Evolutionary conservation across 2,113 vertebrate genomes (phyloP).

Genomic region (Myocastor coypus): DNA sequence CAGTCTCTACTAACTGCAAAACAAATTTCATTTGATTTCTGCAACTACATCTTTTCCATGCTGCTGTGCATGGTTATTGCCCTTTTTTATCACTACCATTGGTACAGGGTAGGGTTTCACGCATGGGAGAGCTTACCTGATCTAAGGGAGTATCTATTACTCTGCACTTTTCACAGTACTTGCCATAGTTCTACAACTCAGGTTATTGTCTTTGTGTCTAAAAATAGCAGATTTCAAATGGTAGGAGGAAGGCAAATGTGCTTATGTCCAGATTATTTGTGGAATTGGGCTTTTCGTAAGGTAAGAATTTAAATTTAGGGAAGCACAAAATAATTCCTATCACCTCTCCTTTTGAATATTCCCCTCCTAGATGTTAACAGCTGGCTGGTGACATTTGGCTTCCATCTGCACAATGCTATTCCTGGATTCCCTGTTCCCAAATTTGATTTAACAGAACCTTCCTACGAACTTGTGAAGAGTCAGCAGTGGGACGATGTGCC

Average conservation of each 20-base stretch:
- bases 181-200: not conserved
- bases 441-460: slow-evolving; percentile 95
- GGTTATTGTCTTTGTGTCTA: not conserved
- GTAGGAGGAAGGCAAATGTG: not conserved
- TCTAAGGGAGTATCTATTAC: not conserved
- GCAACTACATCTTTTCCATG: not conserved
- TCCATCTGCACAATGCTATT: slow-evolving; percentile 99
- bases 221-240: not conserved
- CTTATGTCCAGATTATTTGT: not conserved
- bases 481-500: slow-evolving; percentile 97
- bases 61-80: too few relatives aligned
- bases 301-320: not conserved
- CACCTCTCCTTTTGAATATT: slow-evolving; percentile 37
- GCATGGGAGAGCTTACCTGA: not conserved
- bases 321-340: not conserved
- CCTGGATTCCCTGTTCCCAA: slow-evolving; percentile 96
- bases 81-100: not conserved
- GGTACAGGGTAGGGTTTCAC: not conserved
- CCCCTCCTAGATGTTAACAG: slow-evolving; percentile 95
- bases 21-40: slow-evolving; percentile 18
- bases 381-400: slow-evolving; percentile 99
- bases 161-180: not conserved
- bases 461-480: slow-evolving; percentile 96
- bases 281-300: not conserved
- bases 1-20: not conserved